Evolutionary conservation across 2,888 invertebrate species (phyloP).

Genomic region (Lampropteryx suffumata): DNA sequence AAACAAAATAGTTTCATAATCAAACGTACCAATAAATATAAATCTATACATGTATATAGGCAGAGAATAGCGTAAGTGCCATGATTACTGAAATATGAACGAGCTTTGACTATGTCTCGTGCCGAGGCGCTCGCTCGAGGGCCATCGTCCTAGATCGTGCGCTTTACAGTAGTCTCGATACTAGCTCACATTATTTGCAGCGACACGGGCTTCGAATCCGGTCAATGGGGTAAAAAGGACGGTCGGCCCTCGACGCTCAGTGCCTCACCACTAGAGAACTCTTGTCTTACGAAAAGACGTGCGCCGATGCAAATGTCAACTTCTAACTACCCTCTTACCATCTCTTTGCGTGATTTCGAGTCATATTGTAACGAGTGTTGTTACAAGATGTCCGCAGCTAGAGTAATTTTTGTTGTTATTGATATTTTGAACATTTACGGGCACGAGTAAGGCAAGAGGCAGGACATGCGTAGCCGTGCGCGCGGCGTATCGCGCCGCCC

Average conservation of each 20-base stretch:
- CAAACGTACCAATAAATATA: constrained; percentile 88
- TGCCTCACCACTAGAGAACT: constrained; percentile 26
- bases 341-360: constrained; percentile 11
- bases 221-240: constrained; percentile 20
- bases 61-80: constrained; percentile 37
- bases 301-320: constrained; percentile 25
- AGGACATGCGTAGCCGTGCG: constrained; percentile 28
- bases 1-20: constrained; percentile 84
- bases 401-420: constrained; percentile 1
- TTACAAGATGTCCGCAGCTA: constrained; percentile 8
- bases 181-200: constrained; percentile 27
- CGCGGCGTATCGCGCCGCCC: constrained; percentile 44
- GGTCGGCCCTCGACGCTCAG: constrained; percentile 16
- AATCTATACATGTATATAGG: constrained; percentile 76
- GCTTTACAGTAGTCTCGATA: constrained; percentile 31
- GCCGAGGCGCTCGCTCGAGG: constrained; percentile 27
- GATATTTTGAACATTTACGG: constrained; percentile 20
- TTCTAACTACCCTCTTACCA: constrained; percentile 21
- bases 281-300: constrained; percentile 31
- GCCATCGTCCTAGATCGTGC: constrained; percentile 27
- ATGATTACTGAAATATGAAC: constrained; percentile 37
- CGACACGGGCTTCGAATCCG: constrained; percentile 23
- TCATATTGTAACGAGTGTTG: constrained; percentile 11
- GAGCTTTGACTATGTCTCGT: constrained; percentile 39
- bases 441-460: constrained; percentile 33